A percentile compares a stretch with the other conserved stretches of the same genome.
These are phyloP conservation scores for Labroides dimidiatus DNA, from an alignment of 2,797 vertebrate genomes.

Conservation along the genomic window DNA sequence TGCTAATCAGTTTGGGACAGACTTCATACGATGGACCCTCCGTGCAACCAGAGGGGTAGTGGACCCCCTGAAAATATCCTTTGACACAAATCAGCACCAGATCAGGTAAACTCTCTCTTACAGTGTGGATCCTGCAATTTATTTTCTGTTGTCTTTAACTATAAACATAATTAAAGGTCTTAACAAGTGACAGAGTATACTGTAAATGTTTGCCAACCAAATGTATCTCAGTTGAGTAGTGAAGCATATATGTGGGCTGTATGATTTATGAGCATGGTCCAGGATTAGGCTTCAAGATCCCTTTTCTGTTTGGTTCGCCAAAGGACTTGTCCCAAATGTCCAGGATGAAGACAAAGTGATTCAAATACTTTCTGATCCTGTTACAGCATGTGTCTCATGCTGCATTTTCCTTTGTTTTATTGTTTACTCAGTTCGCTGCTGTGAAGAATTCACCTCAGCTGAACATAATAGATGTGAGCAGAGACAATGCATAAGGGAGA, in stretches of 20 bases:
- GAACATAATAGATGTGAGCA: slow-evolving; percentile 35
- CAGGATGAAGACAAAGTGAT: slow-evolving; percentile 16
- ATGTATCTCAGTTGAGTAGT: too few relatives aligned
- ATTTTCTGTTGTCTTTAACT: too few relatives aligned
- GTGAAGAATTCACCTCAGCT: slow-evolving; percentile 36
- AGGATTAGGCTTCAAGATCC: too few relatives aligned
- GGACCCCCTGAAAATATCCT: too few relatives aligned
- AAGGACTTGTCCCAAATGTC: slow-evolving; percentile 7
- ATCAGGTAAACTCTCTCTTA: too few relatives aligned
- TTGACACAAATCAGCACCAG: background rate
- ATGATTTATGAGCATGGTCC: too few relatives aligned
- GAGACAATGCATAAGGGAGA: slow-evolving; percentile 27
- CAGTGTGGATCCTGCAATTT: too few relatives aligned
- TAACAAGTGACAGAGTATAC: too few relatives aligned
- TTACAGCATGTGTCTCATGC: slow-evolving; percentile 8
- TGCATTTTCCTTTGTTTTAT: slow-evolving; percentile 19
- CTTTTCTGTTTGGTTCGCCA: background rate
- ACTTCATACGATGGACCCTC: too few relatives aligned
- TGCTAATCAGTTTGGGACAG: too few relatives aligned
- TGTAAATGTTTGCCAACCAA: background rate
- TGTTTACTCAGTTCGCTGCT: slow-evolving; percentile 33
- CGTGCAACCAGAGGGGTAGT: too few relatives aligned
- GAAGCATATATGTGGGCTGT: background rate
- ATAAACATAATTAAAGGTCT: too few relatives aligned
- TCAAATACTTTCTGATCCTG: slow-evolving; percentile 7